phyloP scores from a whole-genome alignment of 2,113 vertebrate genomes.

The Entelurus aequoreus region DNA sequence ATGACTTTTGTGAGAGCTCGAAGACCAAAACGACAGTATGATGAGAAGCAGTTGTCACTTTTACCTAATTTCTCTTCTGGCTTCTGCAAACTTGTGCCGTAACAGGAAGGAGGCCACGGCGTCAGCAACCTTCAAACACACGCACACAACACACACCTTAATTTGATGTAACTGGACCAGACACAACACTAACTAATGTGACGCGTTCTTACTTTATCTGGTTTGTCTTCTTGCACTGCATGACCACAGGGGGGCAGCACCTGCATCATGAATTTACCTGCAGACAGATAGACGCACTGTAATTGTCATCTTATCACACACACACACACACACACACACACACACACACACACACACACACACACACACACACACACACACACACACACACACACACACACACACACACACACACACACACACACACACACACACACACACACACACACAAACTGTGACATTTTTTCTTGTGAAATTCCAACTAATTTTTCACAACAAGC shows the following conservation, averaged over 20 bases:
- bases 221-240: slow-evolving; percentile 57
- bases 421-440: no score
- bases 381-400: no score
- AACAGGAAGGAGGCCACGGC: slow-evolving; percentile 57
- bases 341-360: no score
- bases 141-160: not conserved
- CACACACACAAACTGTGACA: no score
- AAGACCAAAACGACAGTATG: no score
- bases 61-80: slow-evolving; percentile 30
- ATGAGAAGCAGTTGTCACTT: not conserved
- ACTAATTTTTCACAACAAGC: no score
- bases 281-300: slow-evolving; percentile 5
- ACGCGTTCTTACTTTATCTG: slow-evolving; percentile 49
- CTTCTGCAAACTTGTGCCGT: slow-evolving; percentile 64
- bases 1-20: no score
- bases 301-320: not conserved
- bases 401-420: no score
- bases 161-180: not conserved
- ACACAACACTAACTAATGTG: not conserved
- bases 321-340: slow-evolving; percentile 3
- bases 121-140: slow-evolving; percentile 49
- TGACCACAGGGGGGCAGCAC: slow-evolving; percentile 69
- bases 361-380: no score
- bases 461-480: no score
- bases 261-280: slow-evolving; percentile 69